A percentile compares a stretch with the other conserved stretches of the same genome.
Conservation (phyloP, 2,888 invertebrate genomes). For the Mellilla xanthometata region DNA sequence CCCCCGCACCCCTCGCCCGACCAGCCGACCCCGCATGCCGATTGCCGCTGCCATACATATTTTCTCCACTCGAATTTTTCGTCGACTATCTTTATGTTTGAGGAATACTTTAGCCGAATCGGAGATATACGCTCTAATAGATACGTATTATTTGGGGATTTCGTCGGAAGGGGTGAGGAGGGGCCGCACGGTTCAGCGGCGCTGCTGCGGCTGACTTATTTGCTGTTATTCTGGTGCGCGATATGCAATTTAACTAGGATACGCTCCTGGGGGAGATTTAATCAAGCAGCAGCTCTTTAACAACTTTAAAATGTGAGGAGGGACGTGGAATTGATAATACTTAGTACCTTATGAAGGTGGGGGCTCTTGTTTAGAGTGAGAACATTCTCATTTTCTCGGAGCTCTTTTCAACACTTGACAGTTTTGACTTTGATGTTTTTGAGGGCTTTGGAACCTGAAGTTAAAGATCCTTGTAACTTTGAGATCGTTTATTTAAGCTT, state of each 20-base stretch:
- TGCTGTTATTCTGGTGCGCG: constrained; percentile 54
- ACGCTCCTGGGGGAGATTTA: constrained; percentile 26
- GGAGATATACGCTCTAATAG: constrained; percentile 79
- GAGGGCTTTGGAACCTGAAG: too few relatives aligned
- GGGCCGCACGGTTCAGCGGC: constrained; percentile 51
- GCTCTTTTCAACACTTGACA: neutral
- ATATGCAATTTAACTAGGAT: constrained; percentile 52
- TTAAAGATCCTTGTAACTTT: too few relatives aligned
- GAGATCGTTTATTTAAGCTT: too few relatives aligned
- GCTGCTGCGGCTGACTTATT: constrained; percentile 49
- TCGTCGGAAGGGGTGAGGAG: constrained; percentile 54
- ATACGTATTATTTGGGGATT: constrained; percentile 77
- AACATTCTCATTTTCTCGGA: neutral
- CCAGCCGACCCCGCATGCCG: constrained; percentile 65
- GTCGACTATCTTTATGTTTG: constrained; percentile 80
- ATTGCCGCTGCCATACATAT: constrained; percentile 74
- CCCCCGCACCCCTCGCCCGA: constrained; percentile 46
- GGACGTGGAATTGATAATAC: neutral
- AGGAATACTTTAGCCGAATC: constrained; percentile 79
- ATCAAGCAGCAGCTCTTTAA: constrained; percentile 26
- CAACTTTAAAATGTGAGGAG: neutral
- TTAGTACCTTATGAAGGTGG: neutral
- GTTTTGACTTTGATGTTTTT: too few relatives aligned
- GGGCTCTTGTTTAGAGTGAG: neutral
- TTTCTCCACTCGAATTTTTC: constrained; percentile 81